Base-by-base conservation (phyloP, 2,797 vertebrate genomes). In the Jordanella pulchra region DNA sequence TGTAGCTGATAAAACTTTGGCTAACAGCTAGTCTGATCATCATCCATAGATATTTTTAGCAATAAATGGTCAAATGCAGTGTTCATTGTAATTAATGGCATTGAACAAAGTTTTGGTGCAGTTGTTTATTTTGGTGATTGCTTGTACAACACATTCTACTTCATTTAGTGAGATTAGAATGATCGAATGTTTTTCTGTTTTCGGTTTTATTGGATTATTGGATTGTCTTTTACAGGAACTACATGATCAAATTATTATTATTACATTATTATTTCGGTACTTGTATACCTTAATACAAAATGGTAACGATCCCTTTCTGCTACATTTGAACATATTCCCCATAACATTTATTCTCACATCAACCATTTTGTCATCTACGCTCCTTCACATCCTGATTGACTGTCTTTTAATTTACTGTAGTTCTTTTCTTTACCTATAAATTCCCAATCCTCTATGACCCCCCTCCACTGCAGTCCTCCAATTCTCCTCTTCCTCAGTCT, bases 401-500 rank as follows among this genome's bases (percentile, higher is more conserved):
- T 32, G 15, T 14, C 1, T 61, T 63, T 70, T 28, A 60, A 51
- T 71, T 54, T 18, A 64, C 42, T 69, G 42, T 21, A 50, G 45
- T 63, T 71, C 69, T 63, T 67, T 18, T 5, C 68, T 42, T 65
- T 1, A 1, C 17, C 18, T 18, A 71, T 44, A 68, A 48, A 79
- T 75, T 71, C 67, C 32, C 35, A 21, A 54, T 72, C 72, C 89
- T 78, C 73, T 76, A 76, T 54, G 73, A 75, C 80, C 71, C 15
- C 80, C 68, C 60, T 55, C 72, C 58, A 53, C 27, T 79, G 77
- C 68, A 23, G 65, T 55, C 53, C 78, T 82, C 65, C 60, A 47
- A 27, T 15, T 55, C 58, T 35, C 76, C 76, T 56, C 90, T 42
- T 77, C 86, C 88, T 87, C 87, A 76, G 56, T 79, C 89, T 86